These are phyloP conservation scores for Heliconius erato DNA, from an alignment of 2,888 invertebrate genomes.

Conservation along the genomic window DNA sequence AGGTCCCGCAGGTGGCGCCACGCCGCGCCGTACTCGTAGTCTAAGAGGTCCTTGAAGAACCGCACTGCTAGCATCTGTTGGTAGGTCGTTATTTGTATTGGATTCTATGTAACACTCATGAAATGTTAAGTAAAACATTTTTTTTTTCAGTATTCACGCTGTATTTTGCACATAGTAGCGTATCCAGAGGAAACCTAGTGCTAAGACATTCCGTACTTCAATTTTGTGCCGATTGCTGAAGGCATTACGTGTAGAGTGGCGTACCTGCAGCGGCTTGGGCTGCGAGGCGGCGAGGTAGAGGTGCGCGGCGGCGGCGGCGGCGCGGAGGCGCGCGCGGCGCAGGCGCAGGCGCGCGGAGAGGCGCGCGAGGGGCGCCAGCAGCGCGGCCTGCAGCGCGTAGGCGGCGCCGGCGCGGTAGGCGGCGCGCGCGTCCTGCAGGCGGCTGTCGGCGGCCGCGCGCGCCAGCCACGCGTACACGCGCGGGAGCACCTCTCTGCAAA, in stretches of 20 bases:
- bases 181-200: too few relatives aligned
- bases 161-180: too few relatives aligned
- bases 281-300: slow-evolving; percentile 87
- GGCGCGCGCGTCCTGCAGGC: slow-evolving; percentile 84
- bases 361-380: slow-evolving; percentile 79
- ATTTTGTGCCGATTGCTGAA: too few relatives aligned
- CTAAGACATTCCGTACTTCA: too few relatives aligned
- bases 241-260: too few relatives aligned
- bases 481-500: slow-evolving; percentile 88
- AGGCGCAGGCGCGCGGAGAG: slow-evolving; percentile 62
- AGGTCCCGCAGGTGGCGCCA: slow-evolving; percentile 71
- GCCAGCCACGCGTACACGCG: slow-evolving; percentile 84
- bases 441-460: slow-evolving; percentile 84
- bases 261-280: slow-evolving; percentile 87
- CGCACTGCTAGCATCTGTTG: slow-evolving; percentile 81
- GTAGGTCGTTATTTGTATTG: not conserved
- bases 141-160: too few relatives aligned
- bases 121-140: not conserved
- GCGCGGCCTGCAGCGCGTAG: slow-evolving; percentile 84
- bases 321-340: not conserved
- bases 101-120: not conserved
- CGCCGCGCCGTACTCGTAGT: slow-evolving; percentile 76
- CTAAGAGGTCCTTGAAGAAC: slow-evolving; percentile 82
- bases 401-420: slow-evolving; percentile 82
- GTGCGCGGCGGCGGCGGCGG: slow-evolving; percentile 73